Conservation (phyloP, 2,113 vertebrate genomes). For the Gymnorhina tibicen region DNA sequence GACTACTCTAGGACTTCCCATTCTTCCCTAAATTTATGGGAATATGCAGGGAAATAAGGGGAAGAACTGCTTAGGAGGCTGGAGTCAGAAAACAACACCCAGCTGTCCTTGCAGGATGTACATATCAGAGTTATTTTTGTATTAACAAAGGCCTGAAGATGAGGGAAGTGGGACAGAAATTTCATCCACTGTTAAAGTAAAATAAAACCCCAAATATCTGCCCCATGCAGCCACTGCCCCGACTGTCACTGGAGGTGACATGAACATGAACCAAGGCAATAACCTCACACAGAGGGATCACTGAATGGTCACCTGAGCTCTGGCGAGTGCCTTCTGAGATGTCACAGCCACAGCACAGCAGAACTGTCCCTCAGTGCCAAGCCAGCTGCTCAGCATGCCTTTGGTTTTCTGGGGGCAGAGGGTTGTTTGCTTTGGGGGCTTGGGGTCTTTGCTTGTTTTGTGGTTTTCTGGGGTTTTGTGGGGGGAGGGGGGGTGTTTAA, state of each 20-base stretch:
- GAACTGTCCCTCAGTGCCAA: not conserved
- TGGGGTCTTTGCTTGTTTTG: not conserved
- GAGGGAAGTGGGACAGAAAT: not conserved
- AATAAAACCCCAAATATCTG: not conserved
- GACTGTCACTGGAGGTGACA: not conserved
- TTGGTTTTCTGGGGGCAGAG: not conserved
- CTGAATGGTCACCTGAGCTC: not conserved
- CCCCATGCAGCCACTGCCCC: not conserved
- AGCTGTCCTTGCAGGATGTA: not conserved
- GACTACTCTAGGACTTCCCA: not conserved
- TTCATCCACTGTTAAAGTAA: not conserved
- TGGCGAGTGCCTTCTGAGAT: not conserved
- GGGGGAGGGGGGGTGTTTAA: accelerated
- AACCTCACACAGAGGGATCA: not conserved
- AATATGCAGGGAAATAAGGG: not conserved
- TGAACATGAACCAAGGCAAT: not conserved
- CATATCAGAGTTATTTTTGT: not conserved
- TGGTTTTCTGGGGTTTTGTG: not conserved
- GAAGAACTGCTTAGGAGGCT: not conserved
- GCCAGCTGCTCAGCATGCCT: not conserved
- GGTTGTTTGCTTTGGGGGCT: not conserved
- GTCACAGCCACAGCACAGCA: not conserved
- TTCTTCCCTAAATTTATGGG: not conserved
- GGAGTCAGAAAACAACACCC: not conserved
- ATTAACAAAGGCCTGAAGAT: not conserved